A percentile compares a stretch with the other conserved stretches of the same genome.
Conservation (phyloP, 2,797 vertebrate genomes). For the Coregonus sp. region DNA sequence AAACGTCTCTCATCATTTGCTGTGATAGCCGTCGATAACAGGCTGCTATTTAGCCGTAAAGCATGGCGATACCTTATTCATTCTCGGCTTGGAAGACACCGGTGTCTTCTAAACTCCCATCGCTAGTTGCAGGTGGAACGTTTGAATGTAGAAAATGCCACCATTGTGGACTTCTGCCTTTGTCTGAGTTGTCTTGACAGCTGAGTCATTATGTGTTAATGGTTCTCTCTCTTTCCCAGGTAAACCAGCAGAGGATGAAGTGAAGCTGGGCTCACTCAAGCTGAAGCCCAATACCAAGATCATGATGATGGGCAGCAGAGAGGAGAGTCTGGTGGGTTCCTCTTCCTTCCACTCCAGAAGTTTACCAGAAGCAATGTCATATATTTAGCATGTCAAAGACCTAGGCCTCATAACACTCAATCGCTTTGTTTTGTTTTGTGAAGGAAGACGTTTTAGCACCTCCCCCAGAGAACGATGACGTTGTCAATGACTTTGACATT, state of each 20-base stretch:
- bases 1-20: too few relatives aligned
- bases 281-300: slow-evolving; percentile 99
- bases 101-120: too few relatives aligned
- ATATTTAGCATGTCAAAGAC: neutral
- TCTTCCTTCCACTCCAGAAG: neutral
- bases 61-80: too few relatives aligned
- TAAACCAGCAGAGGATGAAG: slow-evolving; percentile 93
- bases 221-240: slow-evolving; percentile 71
- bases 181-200: neutral
- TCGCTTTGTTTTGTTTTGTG: slow-evolving; percentile 47
- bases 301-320: slow-evolving; percentile 99
- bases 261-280: slow-evolving; percentile 94
- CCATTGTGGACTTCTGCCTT: neutral
- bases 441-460: slow-evolving; percentile 97
- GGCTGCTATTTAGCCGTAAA: too few relatives aligned
- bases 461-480: slow-evolving; percentile 96
- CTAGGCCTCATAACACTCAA: neutral
- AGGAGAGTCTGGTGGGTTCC: slow-evolving; percentile 90
- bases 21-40: too few relatives aligned
- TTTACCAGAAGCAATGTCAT: neutral
- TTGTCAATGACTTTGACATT: slow-evolving; percentile 98
- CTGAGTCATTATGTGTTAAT: neutral
- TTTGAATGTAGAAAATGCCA: too few relatives aligned
- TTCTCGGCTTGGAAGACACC: too few relatives aligned
- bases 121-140: too few relatives aligned